Percentiles rank a stretch among this genome's conserved stretches.
Evolutionary conservation across 1,140 invertebrate genomes (phyloP).

Genomic region (Micrasema minimum): DNA sequence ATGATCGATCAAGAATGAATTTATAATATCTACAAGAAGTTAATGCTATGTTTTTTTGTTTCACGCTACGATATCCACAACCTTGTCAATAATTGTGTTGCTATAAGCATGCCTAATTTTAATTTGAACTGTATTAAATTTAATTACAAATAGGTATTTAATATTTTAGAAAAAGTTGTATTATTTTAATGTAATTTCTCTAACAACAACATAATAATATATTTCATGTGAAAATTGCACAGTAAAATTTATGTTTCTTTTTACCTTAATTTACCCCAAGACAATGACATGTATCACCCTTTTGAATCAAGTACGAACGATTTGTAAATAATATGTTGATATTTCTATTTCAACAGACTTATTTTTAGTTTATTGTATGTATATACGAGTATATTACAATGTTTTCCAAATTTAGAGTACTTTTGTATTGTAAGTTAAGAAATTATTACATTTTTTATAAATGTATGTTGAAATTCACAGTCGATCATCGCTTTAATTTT

Average conservation of each 20-base stretch:
- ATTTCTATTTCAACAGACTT: background rate
- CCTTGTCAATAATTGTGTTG: no score
- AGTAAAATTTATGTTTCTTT: no score
- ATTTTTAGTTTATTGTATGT: conserved; percentile 25
- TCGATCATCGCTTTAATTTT: conserved; percentile 38
- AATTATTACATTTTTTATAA: conserved; percentile 19
- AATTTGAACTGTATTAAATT: no score
- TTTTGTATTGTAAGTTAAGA: conserved; percentile 29
- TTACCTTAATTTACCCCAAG: background rate
- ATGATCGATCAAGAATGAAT: no score
- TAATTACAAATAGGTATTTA: no score
- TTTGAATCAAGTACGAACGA: background rate
- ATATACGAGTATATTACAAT: background rate
- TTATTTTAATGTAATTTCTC: background rate
- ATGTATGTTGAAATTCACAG: conserved; percentile 31
- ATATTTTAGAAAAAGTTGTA: background rate
- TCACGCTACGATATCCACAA: no score
- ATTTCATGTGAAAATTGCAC: no score
- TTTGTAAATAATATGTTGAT: conserved; percentile 17
- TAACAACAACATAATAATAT: no score
- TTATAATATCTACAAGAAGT: no score
- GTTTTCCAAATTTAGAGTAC: conserved; percentile 27
- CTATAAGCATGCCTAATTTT: no score
- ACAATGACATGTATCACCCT: background rate
- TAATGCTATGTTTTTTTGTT: no score